Evolutionary conservation across 30 jellyfish, hydroid and myxozoan genomes (phyloP), one percentile per base, ranked within the genome.

Genomic region (Aurelia coerulea): DNA sequence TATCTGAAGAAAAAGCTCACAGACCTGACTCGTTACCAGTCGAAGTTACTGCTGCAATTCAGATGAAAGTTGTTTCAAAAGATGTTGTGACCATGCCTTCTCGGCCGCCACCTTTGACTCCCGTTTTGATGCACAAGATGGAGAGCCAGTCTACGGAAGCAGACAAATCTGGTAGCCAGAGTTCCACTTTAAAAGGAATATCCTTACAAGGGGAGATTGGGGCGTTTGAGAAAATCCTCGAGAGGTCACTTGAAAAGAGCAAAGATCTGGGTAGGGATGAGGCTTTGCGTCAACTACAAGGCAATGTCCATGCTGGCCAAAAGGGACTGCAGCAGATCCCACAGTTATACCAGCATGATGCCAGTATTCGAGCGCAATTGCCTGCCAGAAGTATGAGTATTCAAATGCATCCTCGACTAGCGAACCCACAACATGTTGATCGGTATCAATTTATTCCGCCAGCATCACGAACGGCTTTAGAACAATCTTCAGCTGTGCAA

Each of bases 141-240:
- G 68, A 23, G 60, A 53, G 62, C 18, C 91, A 53, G 84, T 34
- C 74, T 18, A n/a, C 15, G 33, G 72, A 14, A 35, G 19, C 81
- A 41, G 82, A 49, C 3, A 73, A 52, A 51, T 49, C 66, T 7
- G 79, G 83, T 31, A 71, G 79, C 62, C 82, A 88, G 3, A 84
- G 88, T 17, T 78, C 93, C 37, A 67, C 75, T 4, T 33, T 84
- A 56, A 66, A 84, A 84, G 93, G 93, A 23, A 84, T 84, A 5
- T 84, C 93, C 23, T 81, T 84, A 3, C 93, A 84, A 63, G 78
- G 93, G 23, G 93, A 84, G 83, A 84, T 84, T 35, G 93, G 93
- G 15, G 93, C 93, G 15, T 84, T 84, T 52, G 52, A 52, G 70
- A 78, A 74, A 42, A 68, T 69, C 23, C 81, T 60, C 13, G 93